Conservation (phyloP, 1,140 invertebrate genomes). For the Palaemon carinicauda region DNA sequence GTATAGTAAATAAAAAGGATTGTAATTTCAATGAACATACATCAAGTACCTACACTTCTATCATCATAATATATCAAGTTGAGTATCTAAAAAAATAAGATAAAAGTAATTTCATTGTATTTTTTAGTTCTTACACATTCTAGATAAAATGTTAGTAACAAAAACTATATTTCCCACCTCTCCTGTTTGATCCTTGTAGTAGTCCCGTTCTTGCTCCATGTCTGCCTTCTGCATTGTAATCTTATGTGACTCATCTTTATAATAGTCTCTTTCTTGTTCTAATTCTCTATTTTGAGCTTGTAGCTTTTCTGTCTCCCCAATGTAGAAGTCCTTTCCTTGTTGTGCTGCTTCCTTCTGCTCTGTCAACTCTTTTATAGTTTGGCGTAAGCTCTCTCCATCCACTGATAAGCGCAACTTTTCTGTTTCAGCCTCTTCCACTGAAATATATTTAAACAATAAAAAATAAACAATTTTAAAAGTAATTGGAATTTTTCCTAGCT, state of each 20-base stretch:
- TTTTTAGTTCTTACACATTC: not conserved
- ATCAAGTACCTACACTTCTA: too few relatives aligned
- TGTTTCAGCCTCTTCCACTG: constrained; percentile 42
- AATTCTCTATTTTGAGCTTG: constrained; percentile 32
- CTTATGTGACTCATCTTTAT: constrained; percentile 40
- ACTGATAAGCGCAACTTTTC: constrained; percentile 28
- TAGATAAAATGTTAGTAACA: not conserved
- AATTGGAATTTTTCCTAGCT: too few relatives aligned
- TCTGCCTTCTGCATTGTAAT: constrained; percentile 20
- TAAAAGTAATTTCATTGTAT: too few relatives aligned
- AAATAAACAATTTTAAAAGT: too few relatives aligned
- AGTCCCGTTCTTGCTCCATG: constrained; percentile 50
- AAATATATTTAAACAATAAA: too few relatives aligned
- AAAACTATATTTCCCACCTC: constrained; percentile 6
- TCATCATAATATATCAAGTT: too few relatives aligned
- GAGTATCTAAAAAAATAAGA: not conserved
- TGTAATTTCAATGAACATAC: too few relatives aligned
- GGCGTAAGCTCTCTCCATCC: constrained; percentile 18
- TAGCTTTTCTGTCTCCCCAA: constrained; percentile 32
- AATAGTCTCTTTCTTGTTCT: constrained; percentile 53
- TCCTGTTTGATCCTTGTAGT: constrained; percentile 38
- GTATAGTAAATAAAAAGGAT: too few relatives aligned
- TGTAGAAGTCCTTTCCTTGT: constrained; percentile 43
- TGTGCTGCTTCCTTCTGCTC: constrained; percentile 32
- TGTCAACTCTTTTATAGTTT: constrained; percentile 10